Evolutionary conservation across 2,797 vertebrate genomes (phyloP), one percentile per base, ranked within the genome.

Genomic region (Channallabes apus): DNA sequence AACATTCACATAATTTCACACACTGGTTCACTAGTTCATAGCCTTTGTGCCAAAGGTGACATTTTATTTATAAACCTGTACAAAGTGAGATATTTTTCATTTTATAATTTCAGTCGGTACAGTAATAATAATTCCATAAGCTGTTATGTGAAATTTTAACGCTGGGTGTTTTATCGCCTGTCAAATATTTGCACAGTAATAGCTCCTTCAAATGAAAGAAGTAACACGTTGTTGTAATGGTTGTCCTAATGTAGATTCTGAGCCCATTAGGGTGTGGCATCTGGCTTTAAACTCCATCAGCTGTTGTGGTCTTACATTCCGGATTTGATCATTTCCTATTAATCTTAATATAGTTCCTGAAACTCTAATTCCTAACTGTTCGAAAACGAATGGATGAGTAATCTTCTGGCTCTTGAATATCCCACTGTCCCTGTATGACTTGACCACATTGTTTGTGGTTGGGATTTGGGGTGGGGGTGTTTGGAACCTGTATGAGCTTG

Each of bases 231-330:
- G 9, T 46, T 46, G 4, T 17, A 32, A 59, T 7, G 56, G 56
- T 38, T 41, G 76, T 38, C 24, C 38, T 78, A 18, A 79, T 79
- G 58, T 61, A 6, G 27, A 12, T 12, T 77, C 38, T 15, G 27
- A 35, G 77, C 35, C 17, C n/a, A 41, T 8, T 41, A 62, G 77
- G 77, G 77, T 41, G 77, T 41, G 58, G 58, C 14, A 9, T 62
- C 35, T 79, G 58, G 35, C 77, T 62, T 62, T 17, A 15, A 41
- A 41, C 22, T 41, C 77, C 59, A 62, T 79, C 77, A 79, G 77
- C 58, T 79, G 58, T 51, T 79, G 58, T 24, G 35, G 58, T 79
- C 22, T 62, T 41, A 18, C 59, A 41, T 62, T 62, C 77, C 76
- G 38, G 20, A 62, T 79, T 62, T n/a, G 35, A 62, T 38, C 35